phyloP scores from a whole-genome alignment of 2,797 vertebrate genomes.

The Streptopelia turtur region DNA sequence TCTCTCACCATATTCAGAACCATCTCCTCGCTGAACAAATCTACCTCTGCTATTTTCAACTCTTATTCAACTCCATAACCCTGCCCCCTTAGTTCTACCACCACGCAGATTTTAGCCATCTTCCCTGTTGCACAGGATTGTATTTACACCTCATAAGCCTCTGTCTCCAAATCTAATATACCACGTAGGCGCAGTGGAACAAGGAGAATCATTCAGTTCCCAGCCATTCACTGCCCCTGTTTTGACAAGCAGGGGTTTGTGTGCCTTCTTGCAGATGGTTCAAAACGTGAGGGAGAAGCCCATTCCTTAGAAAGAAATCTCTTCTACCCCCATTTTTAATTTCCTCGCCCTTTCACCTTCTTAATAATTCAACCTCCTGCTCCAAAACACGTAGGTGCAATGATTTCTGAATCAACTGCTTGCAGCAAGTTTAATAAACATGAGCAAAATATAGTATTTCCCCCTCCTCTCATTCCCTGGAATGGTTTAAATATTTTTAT shows the following conservation, averaged over 20 bases:
- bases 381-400: background rate
- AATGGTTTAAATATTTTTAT: constrained; percentile 64
- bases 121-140: background rate
- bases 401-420: constrained; percentile 35
- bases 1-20: background rate
- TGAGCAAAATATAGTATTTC: background rate
- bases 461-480: constrained; percentile 24
- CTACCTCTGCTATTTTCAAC: background rate
- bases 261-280: background rate
- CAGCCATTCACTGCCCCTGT: background rate
- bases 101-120: background rate
- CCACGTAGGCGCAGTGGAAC: background rate
- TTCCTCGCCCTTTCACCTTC: background rate
- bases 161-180: background rate
- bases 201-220: background rate
- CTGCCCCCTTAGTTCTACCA: background rate
- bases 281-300: background rate
- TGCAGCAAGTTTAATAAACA: constrained; percentile 28
- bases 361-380: background rate
- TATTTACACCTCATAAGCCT: background rate
- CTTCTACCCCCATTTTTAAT: background rate
- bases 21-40: background rate
- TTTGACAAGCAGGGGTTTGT: background rate
- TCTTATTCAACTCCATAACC: background rate
- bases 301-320: background rate